phyloP scores from a whole-genome alignment of 64 coral and sea anemone genomes.

The Stichodactyla mertensii region DNA sequence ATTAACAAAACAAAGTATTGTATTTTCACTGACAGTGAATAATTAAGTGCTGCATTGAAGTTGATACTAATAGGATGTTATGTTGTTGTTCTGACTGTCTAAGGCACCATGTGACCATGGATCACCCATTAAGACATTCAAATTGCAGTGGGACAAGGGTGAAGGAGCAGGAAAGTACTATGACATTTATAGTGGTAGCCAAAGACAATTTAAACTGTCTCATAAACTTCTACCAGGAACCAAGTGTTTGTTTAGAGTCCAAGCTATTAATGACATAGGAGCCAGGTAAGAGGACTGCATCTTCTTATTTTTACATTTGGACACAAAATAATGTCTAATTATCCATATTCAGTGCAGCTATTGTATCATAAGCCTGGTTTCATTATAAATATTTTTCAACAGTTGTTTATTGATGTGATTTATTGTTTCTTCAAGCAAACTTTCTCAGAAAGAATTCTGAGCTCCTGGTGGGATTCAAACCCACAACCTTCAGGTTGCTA shows the following conservation, averaged over 20 bases:
- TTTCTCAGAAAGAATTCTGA: too few species aligned
- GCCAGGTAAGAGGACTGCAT: conserved; percentile 34
- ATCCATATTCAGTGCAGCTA: too few species aligned
- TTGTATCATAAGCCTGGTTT: neutral
- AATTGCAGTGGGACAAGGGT: conserved; percentile 83
- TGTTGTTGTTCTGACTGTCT: neutral
- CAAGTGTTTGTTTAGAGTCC: conserved; percentile 73
- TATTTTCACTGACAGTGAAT: too few species aligned
- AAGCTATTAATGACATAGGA: conserved; percentile 82
- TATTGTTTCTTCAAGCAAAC: too few species aligned
- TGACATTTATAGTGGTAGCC: conserved; percentile 49
- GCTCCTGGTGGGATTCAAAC: too few species aligned
- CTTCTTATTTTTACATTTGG: too few species aligned
- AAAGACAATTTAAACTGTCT: conserved; percentile 67
- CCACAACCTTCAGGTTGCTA: too few species aligned
- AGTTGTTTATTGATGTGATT: too few species aligned
- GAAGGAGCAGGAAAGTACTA: conserved; percentile 50
- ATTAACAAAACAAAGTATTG: too few species aligned
- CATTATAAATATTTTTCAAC: neutral
- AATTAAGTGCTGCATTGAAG: too few species aligned
- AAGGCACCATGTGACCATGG: conserved; percentile 67
- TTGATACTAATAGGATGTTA: too few species aligned
- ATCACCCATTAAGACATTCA: conserved; percentile 61
- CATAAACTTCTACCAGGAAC: conserved; percentile 85
- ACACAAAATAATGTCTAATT: too few species aligned